Evolutionary conservation across 2,113 vertebrate species (phyloP).

Genomic region (Ctenomys sociabilis): DNA sequence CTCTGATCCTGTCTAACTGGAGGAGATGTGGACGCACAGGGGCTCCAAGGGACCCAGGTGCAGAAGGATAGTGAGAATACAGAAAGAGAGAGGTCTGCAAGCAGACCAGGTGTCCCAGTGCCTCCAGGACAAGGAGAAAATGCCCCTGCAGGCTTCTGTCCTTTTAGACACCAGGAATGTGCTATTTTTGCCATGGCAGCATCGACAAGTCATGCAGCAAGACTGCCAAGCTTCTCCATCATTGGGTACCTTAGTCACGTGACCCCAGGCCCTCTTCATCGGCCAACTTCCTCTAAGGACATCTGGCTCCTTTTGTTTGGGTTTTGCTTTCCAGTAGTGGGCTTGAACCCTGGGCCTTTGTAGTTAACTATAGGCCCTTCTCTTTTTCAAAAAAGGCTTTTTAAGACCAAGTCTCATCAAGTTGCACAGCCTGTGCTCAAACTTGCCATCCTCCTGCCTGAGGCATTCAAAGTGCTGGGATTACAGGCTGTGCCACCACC

Average conservation of each 20-base stretch:
- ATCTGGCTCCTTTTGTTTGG: neutral
- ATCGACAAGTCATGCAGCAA: rapidly evolving
- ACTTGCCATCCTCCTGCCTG: neutral
- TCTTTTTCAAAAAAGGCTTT: neutral
- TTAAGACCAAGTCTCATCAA: neutral
- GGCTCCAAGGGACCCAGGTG: no score
- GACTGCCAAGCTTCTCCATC: neutral
- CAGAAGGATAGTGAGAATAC: neutral
- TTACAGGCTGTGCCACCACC: neutral
- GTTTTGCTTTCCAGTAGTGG: neutral
- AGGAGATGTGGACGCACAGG: no score
- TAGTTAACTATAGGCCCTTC: no score
- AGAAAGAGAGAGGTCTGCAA: neutral
- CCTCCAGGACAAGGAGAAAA: neutral
- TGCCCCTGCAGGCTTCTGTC: neutral
- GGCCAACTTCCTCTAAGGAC: rapidly evolving
- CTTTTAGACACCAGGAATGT: no score
- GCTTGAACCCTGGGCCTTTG: neutral
- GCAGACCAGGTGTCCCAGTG: neutral
- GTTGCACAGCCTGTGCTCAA: neutral
- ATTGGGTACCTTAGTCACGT: rapidly evolving
- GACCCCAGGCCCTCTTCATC: neutral
- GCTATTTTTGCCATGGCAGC: neutral
- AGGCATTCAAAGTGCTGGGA: neutral
- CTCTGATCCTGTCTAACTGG: no score